Evolutionary conservation across 2,113 vertebrate genomes (phyloP).

Genomic region (Shinisaurus crocodilurus): DNA sequence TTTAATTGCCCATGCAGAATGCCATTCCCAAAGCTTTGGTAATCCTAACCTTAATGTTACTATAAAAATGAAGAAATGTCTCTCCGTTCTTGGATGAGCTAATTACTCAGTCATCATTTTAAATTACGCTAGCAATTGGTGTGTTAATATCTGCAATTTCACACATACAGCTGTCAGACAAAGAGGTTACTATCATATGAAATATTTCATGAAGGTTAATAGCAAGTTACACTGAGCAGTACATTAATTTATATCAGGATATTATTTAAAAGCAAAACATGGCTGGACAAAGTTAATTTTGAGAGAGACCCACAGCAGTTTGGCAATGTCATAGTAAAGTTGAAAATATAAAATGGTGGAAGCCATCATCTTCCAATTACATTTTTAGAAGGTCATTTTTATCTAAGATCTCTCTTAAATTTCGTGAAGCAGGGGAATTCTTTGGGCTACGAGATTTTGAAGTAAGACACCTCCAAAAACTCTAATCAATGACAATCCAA

Average conservation of each 20-base stretch:
- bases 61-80: not conserved
- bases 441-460: not conserved
- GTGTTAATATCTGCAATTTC: not conserved
- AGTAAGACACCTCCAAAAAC: not conserved
- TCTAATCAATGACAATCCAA: not conserved
- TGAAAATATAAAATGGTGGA: not conserved
- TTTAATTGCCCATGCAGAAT: not conserved
- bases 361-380: not conserved
- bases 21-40: not conserved
- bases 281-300: not conserved
- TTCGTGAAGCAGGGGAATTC: not conserved
- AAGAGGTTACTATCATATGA: not conserved
- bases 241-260: not conserved
- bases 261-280: not conserved
- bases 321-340: not conserved
- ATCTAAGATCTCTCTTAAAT: not conserved
- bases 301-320: not conserved
- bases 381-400: not conserved
- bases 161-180: not conserved
- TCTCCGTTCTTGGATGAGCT: slow-evolving; percentile 2
- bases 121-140: not conserved
- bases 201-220: not conserved
- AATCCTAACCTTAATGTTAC: not conserved
- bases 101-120: not conserved
- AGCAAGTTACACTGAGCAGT: not conserved